Evolutionary conservation across 2,797 vertebrate genomes (phyloP), one percentile per base, ranked within the genome.

Genomic region (Tenualosa ilisha): DNA sequence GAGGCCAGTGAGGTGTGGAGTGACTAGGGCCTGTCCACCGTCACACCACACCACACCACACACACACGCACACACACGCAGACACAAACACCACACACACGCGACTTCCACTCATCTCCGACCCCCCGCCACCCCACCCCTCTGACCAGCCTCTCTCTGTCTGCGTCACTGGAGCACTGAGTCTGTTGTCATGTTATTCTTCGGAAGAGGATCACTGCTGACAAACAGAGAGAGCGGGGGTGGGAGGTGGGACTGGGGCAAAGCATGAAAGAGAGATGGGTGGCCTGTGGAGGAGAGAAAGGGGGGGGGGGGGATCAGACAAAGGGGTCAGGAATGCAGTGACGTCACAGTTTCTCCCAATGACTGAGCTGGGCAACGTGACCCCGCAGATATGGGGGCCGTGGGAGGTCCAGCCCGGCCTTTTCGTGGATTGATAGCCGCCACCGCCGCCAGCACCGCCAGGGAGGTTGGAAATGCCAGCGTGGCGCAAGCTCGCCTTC

Each of bases 121-220:
- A 65, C 79, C 88, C 85, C 87, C 88, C 88, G 40, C 86, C 88
- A 88, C 56, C 68, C 92, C 92, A 85, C 53, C 53, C 53, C 86
- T 84, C 92, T 92, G 91, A 91, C 93, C 92, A 91, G 91, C 89
- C 87, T 87, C 82, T 84, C 86, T 87, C 87, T 65, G 84, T 91
- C 91, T 95, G 93, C 93, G 92, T 95, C 94, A 95, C 91, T 88
- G 90, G 88, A 91, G 92, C 89, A 91, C 88, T 89, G 88, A 91
- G 89, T 87, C 87, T 87, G 72, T 91, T 89, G 90, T 93, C 79
- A 12, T 93, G 93, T 95, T 95, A 91, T 95, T 94, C 92, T 94
- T 92, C 87, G 89, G 93, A 94, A 94, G 93, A 92, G 90, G 87
- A 88, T 93, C 92, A 92, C 87, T 90, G 91, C 93, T 92, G 93